Conservation (phyloP, 2,888 invertebrate genomes). For the Lasioglossum leucozonium region DNA sequence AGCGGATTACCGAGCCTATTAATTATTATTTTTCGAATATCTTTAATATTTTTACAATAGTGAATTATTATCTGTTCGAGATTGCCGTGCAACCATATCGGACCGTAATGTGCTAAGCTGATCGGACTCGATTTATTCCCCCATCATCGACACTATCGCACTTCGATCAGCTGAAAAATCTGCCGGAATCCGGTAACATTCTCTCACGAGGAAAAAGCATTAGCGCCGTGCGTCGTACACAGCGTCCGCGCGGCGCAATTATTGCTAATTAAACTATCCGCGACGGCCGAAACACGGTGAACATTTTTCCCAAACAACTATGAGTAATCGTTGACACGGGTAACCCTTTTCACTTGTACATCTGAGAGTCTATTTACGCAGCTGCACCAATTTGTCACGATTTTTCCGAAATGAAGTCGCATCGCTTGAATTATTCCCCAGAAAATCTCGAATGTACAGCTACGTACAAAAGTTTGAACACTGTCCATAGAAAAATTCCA, state of each 20-base stretch:
- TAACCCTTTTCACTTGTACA: background rate
- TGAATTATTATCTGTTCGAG: background rate
- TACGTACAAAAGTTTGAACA: background rate
- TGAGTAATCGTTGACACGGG: constrained; percentile 1
- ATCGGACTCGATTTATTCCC: constrained; percentile 22
- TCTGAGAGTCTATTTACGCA: background rate
- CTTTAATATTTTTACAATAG: background rate
- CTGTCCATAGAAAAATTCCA: background rate
- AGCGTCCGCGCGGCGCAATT: constrained; percentile 41
- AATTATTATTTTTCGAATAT: background rate
- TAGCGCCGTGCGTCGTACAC: constrained; percentile 49
- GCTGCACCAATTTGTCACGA: background rate
- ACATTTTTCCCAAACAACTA: background rate
- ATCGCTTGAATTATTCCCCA: no score
- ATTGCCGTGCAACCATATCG: background rate
- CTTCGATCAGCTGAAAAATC: constrained; percentile 49
- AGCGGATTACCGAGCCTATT: background rate
- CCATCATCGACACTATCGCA: constrained; percentile 44
- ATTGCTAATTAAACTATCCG: constrained; percentile 59
- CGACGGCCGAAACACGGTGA: constrained; percentile 10
- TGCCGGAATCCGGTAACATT: constrained; percentile 63
- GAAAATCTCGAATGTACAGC: background rate
- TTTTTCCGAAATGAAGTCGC: background rate
- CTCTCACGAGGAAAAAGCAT: constrained; percentile 62
- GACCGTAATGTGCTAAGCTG: constrained; percentile 15